Evolutionary conservation across 35 echinoderm and acorn worm species (phyloP), one percentile per base, ranked within the genome.

Genomic region (Heliocidaris erythrogramma): DNA sequence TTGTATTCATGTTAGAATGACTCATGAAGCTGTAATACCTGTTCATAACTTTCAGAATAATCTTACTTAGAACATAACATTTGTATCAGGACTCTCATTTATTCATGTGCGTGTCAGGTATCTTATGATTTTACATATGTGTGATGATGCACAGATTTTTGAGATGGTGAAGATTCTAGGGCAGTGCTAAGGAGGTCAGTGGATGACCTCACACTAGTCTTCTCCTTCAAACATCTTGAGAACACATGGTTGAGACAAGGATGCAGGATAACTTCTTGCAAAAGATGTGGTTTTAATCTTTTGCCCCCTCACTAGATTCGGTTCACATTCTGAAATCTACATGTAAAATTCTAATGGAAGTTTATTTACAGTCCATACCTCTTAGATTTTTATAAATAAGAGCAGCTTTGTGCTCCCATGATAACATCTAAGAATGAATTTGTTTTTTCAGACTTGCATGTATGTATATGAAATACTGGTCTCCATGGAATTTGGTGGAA

Each of bases 101-200:
- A 78, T 78, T 78, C 65, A 78, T 78, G 65, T 78, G 65, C 18
- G 65, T 78, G 65, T 24, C 65, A 78, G 65, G 65, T 78, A 78
- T 78, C 65, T 78, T 17, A 78, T n/a, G 17, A 78, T 78, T 78
- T 78, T 78, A 78, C 65, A 78, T 21, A 21, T 78, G 65, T 78
- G 27, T n/a, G n/a, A 78, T 78, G 27, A 78, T 18, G 18, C 65
- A 78, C n/a, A 78, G 65, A 18, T 78, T n/a, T 78, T 78, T 78
- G 65, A n/a, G 65, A 78, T 78, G 17, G 12, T 24, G 24, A n/a
- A 78, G 65, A 78, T 7, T n/a, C 1, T 24, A 56, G 52, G 52
- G 52, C 14, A 13, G 52, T 7, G 35, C 8, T 3, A 78, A 78
- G 24, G 65, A 78, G 65, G 21, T 78, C 65, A 78, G 65, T 78